Evolutionary conservation across 2,113 vertebrate species (phyloP).

Genomic region (Microtus pennsylvanicus): DNA sequence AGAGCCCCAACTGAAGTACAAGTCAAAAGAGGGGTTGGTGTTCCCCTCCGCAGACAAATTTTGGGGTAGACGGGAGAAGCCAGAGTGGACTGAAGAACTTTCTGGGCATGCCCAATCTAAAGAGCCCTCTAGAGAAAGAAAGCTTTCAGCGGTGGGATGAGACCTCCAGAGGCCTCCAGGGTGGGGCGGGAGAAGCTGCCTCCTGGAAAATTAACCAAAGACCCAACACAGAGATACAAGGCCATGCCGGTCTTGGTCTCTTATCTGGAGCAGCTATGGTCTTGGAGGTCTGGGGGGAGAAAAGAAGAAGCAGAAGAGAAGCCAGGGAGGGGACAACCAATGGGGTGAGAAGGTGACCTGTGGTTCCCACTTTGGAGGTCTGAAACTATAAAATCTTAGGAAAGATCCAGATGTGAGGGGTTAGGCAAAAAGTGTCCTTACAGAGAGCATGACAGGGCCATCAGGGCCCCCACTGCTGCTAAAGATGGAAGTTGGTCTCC

Average conservation of each 20-base stretch:
- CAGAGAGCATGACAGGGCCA: constrained; percentile 42
- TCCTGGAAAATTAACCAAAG: constrained; percentile 80
- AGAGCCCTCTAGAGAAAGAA: not conserved
- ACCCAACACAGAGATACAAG: constrained; percentile 59
- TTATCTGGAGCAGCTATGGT: constrained; percentile 50
- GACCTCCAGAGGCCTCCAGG: not conserved
- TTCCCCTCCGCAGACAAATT: not conserved
- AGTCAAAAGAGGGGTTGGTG: not conserved
- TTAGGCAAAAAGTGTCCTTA: constrained; percentile 82
- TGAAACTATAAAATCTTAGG: not conserved
- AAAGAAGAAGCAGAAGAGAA: constrained; percentile 7
- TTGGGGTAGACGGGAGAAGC: not conserved
- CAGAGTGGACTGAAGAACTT: not conserved
- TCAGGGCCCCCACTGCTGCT: not conserved
- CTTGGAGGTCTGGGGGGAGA: not conserved
- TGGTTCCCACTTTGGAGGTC: not conserved
- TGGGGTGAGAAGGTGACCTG: not conserved
- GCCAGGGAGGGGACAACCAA: not conserved
- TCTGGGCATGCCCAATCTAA: constrained; percentile 18
- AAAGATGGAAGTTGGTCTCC: not conserved
- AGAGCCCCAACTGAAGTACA: not conserved
- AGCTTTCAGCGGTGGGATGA: not conserved
- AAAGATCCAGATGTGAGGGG: constrained; percentile 33
- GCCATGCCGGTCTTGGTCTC: not conserved
- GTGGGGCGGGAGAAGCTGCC: not conserved